These are phyloP conservation scores for Bemisia tabaci DNA, from an alignment of 1,140 invertebrate genomes.

Conservation along the genomic window DNA sequence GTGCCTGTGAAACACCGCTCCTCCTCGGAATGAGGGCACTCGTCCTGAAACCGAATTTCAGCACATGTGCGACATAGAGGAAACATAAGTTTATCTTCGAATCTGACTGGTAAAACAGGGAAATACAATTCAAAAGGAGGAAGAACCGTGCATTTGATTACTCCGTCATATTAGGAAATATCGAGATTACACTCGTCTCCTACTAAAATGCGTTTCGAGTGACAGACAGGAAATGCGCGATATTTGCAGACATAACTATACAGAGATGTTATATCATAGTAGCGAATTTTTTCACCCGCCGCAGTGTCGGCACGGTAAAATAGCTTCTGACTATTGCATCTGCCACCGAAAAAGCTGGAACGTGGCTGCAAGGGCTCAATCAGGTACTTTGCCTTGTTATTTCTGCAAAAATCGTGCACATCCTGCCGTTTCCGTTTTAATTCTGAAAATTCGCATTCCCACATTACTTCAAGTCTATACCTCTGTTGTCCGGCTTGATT, in stretches of 20 bases:
- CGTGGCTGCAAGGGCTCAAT: not conserved
- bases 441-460: not conserved
- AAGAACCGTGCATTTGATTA: constrained; percentile 24
- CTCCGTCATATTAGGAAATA: not conserved
- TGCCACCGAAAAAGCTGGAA: constrained; percentile 1
- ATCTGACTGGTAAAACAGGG: constrained; percentile 24
- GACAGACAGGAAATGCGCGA: not conserved
- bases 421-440: not conserved
- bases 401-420: not conserved
- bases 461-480: not conserved
- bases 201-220: not conserved
- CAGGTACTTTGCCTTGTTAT: not conserved
- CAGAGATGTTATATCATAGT: constrained; percentile 1
- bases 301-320: not conserved
- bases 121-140: constrained; percentile 26
- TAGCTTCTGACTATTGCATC: not conserved
- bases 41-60: constrained; percentile 6
- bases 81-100: constrained; percentile 26
- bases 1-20: constrained; percentile 28
- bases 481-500: not conserved
- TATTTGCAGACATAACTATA: constrained; percentile 6
- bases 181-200: not conserved
- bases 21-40: constrained; percentile 22
- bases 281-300: not conserved
- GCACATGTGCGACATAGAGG: constrained; percentile 23